Evolutionary conservation across 2,888 invertebrate genomes (phyloP), one percentile per base, ranked within the genome.

Genomic region (Mythimna vitellina): DNA sequence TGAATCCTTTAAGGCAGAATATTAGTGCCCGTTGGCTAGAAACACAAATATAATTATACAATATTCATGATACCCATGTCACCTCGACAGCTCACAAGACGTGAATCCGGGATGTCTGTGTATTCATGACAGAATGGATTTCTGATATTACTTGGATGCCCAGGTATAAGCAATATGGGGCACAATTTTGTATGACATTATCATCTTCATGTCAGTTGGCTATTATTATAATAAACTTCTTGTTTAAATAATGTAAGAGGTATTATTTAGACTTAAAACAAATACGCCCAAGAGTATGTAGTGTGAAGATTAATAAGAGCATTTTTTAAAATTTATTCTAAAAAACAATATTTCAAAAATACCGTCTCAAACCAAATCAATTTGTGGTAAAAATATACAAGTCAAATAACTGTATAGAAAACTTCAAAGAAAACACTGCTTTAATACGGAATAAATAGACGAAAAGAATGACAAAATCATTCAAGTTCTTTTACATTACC

Each of bases 71-170:
- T 53, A 86, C 85, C 83, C 81, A 14, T 56, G 49, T 85, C 83
- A 86, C 22, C 29, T 14, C 76, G 85, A 83, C 83, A 76, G 80
- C 57, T 79, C 78, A 74, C 80, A 82, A 78, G 70, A 78, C 72
- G 64, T 32, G 53, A 49, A 72, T 74, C 82, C 77, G 61, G 38
- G 61, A 42, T 58, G 61, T 76, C 63, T 60, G 62, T 73, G 35
- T 73, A 62, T 65, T 64, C 60, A 53, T 72, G 80, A 81, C 73
- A 74, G 58, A 62, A n/a, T 32, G 63, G 74, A 78, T 75, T 65
- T 10, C 38, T 61, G 56, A 74, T 74, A 74, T 77, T 67, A 70
- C 64, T 66, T 8, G 32, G 64, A n/a, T 9, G 56, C 76, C 51
- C 69, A 81, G 58, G 22, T 60, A 35, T 35, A 38, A 38, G 69